These are phyloP conservation scores for Notocelia uddmanniana DNA, from an alignment of 2,888 invertebrate species.

Conservation along the genomic window DNA sequence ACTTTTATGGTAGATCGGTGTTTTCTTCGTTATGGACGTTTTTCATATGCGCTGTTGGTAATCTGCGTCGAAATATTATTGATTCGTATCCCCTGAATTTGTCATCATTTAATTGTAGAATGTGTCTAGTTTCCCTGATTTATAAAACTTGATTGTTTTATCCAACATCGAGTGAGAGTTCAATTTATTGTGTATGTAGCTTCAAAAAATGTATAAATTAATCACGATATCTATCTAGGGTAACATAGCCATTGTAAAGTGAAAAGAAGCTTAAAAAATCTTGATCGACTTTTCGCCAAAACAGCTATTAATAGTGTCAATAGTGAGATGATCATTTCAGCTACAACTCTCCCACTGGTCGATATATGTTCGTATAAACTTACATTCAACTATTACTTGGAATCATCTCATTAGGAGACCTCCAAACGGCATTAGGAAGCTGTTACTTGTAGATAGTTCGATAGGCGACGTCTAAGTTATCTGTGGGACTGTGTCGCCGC, in stretches of 20 bases:
- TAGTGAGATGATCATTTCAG: neutral
- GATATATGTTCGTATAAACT: neutral
- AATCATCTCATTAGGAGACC: conserved; percentile 53
- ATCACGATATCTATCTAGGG: too few species aligned
- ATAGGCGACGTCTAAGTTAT: conserved; percentile 33
- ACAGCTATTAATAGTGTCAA: neutral
- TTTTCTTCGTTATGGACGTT: neutral
- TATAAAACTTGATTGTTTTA: neutral
- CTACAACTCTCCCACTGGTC: neutral
- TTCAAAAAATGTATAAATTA: too few species aligned
- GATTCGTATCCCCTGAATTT: too few species aligned
- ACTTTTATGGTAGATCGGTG: neutral
- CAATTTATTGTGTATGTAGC: too few species aligned
- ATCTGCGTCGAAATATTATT: neutral
- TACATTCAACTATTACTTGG: conserved; percentile 49
- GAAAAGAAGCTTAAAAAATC: neutral
- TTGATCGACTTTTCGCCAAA: neutral
- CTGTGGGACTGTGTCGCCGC: conserved; percentile 47
- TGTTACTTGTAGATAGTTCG: conserved; percentile 49
- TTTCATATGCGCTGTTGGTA: neutral
- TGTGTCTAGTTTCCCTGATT: neutral
- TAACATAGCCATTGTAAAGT: too few species aligned
- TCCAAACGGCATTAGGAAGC: conserved; percentile 56
- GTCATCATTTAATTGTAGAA: too few species aligned
- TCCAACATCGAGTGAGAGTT: too few species aligned